These are phyloP conservation scores for Ciconia maguari DNA, from an alignment of 2,113 vertebrate species.

Conservation along the genomic window DNA sequence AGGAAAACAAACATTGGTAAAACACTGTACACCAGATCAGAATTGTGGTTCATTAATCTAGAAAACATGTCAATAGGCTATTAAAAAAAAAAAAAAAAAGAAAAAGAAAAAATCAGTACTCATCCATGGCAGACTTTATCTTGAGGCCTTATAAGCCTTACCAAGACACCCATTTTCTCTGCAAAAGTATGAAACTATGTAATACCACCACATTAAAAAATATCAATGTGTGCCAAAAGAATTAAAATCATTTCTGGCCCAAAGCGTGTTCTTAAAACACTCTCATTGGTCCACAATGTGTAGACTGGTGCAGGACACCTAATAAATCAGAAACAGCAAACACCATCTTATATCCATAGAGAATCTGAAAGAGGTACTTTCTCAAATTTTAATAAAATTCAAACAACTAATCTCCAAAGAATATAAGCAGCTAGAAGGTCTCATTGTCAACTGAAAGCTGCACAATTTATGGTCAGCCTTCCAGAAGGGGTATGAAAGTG, in stretches of 20 bases:
- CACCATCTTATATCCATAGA: not conserved
- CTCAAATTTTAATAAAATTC: not conserved
- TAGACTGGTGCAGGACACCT: not conserved
- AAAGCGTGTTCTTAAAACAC: not conserved
- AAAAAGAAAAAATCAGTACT: not conserved
- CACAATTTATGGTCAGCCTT: not conserved
- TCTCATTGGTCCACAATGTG: not conserved
- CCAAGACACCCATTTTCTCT: not conserved
- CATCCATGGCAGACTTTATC: not conserved
- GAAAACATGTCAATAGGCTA: not conserved
- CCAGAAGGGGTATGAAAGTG: not conserved
- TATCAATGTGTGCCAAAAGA: not conserved
- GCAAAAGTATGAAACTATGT: not conserved
- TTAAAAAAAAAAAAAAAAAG: not conserved
- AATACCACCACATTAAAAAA: not conserved
- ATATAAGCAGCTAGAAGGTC: not conserved
- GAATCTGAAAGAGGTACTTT: not conserved
- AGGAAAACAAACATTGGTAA: not conserved
- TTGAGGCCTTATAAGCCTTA: not conserved
- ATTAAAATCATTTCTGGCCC: not conserved
- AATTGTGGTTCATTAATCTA: not conserved
- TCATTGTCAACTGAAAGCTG: not conserved
- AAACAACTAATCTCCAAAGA: not conserved
- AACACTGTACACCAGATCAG: not conserved
- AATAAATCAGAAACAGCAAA: not conserved